Conservation (phyloP, 2,797 vertebrate genomes). For the Crocodylus rhombifer region DNA sequence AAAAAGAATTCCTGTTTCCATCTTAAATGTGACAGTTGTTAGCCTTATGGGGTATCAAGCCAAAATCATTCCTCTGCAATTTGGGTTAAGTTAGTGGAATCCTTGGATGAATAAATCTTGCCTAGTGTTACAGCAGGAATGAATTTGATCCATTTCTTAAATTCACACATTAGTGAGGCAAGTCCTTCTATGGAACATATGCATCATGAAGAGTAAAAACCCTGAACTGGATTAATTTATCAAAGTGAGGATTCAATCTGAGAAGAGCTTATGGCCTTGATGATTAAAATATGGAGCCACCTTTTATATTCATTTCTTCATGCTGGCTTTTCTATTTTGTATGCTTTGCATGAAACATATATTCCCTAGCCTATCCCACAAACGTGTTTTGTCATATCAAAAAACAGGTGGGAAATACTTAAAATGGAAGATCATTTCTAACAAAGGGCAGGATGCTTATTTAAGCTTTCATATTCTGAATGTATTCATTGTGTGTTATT, state of each 20-base stretch:
- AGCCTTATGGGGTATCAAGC: background rate
- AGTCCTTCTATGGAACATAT: background rate
- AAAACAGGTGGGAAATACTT: constrained; percentile 92
- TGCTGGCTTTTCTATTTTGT: constrained; percentile 60
- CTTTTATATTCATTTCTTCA: constrained; percentile 54
- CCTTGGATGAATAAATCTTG: background rate
- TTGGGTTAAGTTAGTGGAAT: background rate
- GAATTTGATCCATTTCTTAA: background rate
- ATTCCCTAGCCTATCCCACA: constrained; percentile 14
- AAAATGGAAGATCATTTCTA: constrained; percentile 52
- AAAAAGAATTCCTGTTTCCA: background rate
- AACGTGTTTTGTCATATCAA: constrained; percentile 81
- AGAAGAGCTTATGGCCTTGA: background rate
- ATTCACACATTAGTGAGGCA: too few species aligned
- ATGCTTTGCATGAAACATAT: constrained; percentile 72
- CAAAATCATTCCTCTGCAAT: accelerated
- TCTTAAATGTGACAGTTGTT: background rate
- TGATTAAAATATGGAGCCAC: constrained; percentile 65
- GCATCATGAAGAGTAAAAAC: background rate
- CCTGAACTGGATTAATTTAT: background rate
- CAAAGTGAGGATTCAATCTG: background rate
- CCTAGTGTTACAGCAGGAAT: background rate
- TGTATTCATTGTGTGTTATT: constrained; percentile 57
- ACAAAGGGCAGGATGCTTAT: constrained; percentile 46
- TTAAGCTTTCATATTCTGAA: constrained; percentile 46